Percentiles rank a stretch among this genome's conserved stretches.
These are phyloP conservation scores for Varanus salvator DNA, from an alignment of 2,113 vertebrate species.

Conservation along the genomic window DNA sequence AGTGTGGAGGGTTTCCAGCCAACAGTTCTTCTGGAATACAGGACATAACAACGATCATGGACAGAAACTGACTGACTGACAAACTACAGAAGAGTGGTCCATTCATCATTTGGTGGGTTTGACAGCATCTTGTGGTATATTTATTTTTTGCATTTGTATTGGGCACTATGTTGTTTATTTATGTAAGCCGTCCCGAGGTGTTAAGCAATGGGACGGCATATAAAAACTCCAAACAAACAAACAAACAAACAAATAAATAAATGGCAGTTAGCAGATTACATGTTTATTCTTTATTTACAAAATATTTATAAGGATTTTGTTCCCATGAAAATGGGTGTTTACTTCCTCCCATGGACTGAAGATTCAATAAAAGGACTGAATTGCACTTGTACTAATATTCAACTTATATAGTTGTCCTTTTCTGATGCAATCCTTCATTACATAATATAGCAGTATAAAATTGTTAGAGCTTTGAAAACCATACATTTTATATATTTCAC, in stretches of 20 bases:
- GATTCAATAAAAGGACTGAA: neutral
- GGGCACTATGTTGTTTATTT: too few relatives aligned
- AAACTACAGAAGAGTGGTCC: too few relatives aligned
- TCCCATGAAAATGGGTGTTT: neutral
- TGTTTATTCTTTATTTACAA: neutral
- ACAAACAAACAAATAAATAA: too few relatives aligned
- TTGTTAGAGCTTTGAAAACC: neutral
- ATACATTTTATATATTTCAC: neutral
- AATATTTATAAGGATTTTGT: neutral
- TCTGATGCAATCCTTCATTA: neutral
- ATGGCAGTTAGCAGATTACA: neutral
- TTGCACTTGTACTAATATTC: neutral
- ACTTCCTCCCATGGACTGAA: neutral
- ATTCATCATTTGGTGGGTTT: too few relatives aligned
- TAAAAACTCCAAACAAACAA: too few relatives aligned
- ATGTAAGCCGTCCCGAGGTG: too few relatives aligned
- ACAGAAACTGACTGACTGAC: neutral
- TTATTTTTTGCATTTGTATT: too few relatives aligned
- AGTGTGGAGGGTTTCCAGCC: too few relatives aligned
- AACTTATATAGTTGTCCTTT: neutral
- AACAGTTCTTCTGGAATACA: neutral
- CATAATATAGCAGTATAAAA: neutral
- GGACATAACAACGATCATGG: neutral
- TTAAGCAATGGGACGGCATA: too few relatives aligned
- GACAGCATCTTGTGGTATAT: neutral